Base-by-base conservation (phyloP, 1,140 invertebrate species). In the Marisa cornuarietis region DNA sequence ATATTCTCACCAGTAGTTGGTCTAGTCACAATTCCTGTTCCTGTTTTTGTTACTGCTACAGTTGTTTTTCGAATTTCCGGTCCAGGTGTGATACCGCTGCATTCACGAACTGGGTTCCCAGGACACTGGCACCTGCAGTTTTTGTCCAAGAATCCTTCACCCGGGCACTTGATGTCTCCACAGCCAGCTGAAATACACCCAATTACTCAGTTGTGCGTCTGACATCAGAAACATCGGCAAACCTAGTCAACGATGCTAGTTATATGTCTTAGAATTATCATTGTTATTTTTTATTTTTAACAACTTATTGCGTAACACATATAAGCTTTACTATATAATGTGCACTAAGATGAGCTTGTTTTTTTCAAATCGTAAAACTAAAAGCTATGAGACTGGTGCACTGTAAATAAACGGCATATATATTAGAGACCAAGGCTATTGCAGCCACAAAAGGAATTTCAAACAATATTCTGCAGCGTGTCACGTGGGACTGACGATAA, bases 91-190 rank as follows among this genome's bases (percentile, higher is more conserved):
- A 26, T 68, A 51, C 49, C 26, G 2, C 42, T 26, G 24, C 79
- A 80, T 51, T 65, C 26, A 10, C n/a, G n/a, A 20, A 80, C 78
- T 0, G 82, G 81, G 63, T 74, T 76, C 20, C 83, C 82, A 5
- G 76, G 81, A 62, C 86, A 87, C 76, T 79, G 82, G 73, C 83
- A 86, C 58, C 79, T 66, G 62, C 86, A 87, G 75, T 86, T 78
- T 68, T 82, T 81, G 63, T 82, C 83, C 20, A 85, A 42, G 76
- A 85, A 87, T 8, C 78, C 83, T 54, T 85, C 83, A 10, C 78
- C 73, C 10, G 81, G 79, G 49, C 85, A 86, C 49, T 49, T 62
- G 51, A 65, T 24, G 22, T 13, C 20, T 7, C 22, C 0, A 26
- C 52, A 58, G 5, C 0, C 0, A 14, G 42, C 52, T 31, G 42